Conservation (phyloP, 2,797 vertebrate genomes). For the Mormyrus hasselquistii region DNA sequence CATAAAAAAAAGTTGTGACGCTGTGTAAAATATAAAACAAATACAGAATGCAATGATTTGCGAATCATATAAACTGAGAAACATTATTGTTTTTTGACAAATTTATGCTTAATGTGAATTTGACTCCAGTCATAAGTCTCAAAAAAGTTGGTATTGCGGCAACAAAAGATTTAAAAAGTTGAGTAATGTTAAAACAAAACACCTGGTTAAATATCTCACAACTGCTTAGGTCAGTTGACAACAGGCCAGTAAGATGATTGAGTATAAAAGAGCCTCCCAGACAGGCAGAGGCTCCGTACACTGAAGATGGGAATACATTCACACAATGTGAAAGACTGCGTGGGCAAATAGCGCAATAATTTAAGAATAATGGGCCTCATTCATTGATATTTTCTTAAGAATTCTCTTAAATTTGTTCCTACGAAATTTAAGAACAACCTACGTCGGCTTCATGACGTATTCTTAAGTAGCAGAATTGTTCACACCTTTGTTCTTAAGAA, state of each 20-base stretch:
- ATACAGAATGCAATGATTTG: not conserved
- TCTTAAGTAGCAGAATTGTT: too few relatives aligned
- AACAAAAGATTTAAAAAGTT: not conserved
- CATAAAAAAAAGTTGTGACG: not conserved
- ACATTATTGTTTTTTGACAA: not conserved
- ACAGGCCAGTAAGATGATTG: not conserved
- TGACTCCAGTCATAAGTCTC: not conserved
- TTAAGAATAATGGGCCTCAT: not conserved
- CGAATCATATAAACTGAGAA: not conserved
- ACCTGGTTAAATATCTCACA: not conserved
- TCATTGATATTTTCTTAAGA: too few relatives aligned
- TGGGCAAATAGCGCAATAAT: not conserved
- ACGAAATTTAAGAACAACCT: too few relatives aligned
- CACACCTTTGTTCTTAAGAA: too few relatives aligned
- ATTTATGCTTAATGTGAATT: not conserved
- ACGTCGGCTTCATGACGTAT: too few relatives aligned
- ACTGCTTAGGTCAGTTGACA: not conserved
- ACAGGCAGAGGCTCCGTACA: not conserved
- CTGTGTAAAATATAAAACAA: not conserved
- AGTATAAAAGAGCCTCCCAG: not conserved
- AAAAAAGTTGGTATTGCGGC: not conserved
- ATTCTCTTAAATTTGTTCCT: too few relatives aligned
- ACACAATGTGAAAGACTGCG: not conserved
- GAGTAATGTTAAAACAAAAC: not conserved
- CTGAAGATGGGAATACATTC: not conserved